phyloP scores from a whole-genome alignment of 2,888 invertebrate species.

The Adineta ricciae region DNA sequence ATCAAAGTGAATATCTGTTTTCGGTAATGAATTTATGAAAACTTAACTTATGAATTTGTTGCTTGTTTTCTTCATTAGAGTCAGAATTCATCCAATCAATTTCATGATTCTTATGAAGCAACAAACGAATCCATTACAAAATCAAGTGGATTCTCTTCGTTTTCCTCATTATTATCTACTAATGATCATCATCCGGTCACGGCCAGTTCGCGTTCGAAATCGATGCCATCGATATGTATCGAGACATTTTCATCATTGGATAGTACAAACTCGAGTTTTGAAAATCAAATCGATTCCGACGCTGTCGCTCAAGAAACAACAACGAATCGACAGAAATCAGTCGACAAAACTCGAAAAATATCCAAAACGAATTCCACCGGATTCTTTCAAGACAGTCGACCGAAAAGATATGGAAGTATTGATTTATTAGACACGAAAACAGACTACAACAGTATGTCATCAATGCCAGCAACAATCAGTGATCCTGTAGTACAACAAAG shows the following conservation, averaged over 20 bases:
- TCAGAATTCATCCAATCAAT: background rate
- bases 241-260: background rate
- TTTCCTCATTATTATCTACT: background rate
- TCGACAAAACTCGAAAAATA: background rate
- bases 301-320: background rate
- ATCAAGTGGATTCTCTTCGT: slow-evolving; percentile 14
- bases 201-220: background rate
- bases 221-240: background rate
- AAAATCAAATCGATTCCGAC: background rate
- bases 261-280: background rate
- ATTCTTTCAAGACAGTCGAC: background rate
- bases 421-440: background rate
- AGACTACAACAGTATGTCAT: background rate
- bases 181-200: background rate
- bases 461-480: background rate
- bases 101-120: background rate
- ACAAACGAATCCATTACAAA: background rate
- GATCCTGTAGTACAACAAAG: background rate
- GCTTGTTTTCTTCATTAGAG: background rate
- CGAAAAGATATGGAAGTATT: background rate
- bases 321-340: background rate
- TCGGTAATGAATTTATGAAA: background rate
- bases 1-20: background rate
- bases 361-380: background rate
- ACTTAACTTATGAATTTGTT: background rate